Evolutionary conservation across 2,797 vertebrate genomes (phyloP).

Genomic region (Tokudaia muenninki): DNA sequence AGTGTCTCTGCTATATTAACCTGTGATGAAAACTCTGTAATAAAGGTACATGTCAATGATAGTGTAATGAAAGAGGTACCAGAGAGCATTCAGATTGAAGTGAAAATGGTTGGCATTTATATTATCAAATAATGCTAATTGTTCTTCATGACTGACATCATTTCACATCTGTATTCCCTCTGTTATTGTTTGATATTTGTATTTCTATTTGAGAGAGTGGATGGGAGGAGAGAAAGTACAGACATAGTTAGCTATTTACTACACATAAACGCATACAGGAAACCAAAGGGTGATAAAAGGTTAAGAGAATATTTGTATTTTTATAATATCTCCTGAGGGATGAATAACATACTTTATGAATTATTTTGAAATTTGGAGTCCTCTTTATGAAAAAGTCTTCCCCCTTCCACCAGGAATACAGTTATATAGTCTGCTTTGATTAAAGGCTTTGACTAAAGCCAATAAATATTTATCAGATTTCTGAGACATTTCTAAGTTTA

Average conservation of each 20-base stretch:
- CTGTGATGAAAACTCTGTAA: neutral
- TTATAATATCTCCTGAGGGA: neutral
- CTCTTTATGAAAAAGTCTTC: neutral
- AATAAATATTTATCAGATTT: slow-evolving; percentile 70
- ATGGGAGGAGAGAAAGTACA: too few relatives aligned
- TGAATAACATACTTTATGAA: neutral
- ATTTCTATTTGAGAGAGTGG: neutral
- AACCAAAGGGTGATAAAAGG: neutral
- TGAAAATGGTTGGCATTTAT: neutral
- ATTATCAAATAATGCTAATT: neutral
- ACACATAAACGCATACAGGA: neutral
- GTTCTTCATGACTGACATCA: neutral
- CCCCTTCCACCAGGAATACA: neutral
- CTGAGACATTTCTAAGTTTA: slow-evolving; percentile 35
- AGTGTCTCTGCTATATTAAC: neutral
- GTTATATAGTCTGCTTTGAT: slow-evolving; percentile 44
- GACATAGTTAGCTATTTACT: neutral
- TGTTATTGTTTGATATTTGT: neutral
- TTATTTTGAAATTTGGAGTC: neutral
- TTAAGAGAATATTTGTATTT: slow-evolving; percentile 27
- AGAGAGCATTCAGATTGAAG: neutral
- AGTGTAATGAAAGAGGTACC: neutral
- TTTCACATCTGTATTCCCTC: neutral
- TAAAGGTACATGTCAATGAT: neutral
- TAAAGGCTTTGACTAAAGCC: slow-evolving; percentile 25